Conservation (phyloP, 1,140 invertebrate genomes). For the Antheraea pernyi region DNA sequence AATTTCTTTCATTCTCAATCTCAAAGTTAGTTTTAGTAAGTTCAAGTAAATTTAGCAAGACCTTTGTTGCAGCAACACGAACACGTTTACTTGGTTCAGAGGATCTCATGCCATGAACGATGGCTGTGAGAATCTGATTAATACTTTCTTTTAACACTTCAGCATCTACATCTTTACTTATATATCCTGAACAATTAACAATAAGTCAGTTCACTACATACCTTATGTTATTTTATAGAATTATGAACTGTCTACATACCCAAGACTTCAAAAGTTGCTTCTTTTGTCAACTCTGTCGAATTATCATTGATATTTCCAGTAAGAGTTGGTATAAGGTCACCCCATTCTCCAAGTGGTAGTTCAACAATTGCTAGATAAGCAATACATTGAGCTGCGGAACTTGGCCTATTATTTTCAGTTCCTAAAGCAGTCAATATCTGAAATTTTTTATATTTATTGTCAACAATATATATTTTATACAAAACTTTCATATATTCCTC, state of each 20-base stretch:
- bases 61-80: slow-evolving; percentile 96
- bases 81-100: slow-evolving; percentile 91
- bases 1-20: slow-evolving; percentile 97
- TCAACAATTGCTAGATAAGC: slow-evolving; percentile 98
- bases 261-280: slow-evolving; percentile 97
- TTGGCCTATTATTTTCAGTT: slow-evolving; percentile 96
- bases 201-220: not conserved
- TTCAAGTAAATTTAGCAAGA: slow-evolving; percentile 98
- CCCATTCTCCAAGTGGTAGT: slow-evolving; percentile 91
- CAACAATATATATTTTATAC: no score
- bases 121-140: slow-evolving; percentile 98
- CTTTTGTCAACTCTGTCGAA: slow-evolving; percentile 96
- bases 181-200: slow-evolving; percentile 79
- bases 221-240: not conserved
- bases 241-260: slow-evolving; percentile 80
- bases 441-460: slow-evolving; percentile 27
- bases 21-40: slow-evolving; percentile 99
- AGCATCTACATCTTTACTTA: slow-evolving; percentile 92
- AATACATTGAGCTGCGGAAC: slow-evolving; percentile 98
- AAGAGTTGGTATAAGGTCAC: slow-evolving; percentile 91
- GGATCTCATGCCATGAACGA: slow-evolving; percentile 98
- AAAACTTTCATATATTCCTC: no score
- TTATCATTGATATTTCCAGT: slow-evolving; percentile 93
- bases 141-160: slow-evolving; percentile 94
- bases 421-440: slow-evolving; percentile 96